A percentile compares a stretch with the other conserved stretches of the same genome.
Evolutionary conservation across 1,140 invertebrate species (phyloP).

Genomic region (Lordiphosa collinella): DNA sequence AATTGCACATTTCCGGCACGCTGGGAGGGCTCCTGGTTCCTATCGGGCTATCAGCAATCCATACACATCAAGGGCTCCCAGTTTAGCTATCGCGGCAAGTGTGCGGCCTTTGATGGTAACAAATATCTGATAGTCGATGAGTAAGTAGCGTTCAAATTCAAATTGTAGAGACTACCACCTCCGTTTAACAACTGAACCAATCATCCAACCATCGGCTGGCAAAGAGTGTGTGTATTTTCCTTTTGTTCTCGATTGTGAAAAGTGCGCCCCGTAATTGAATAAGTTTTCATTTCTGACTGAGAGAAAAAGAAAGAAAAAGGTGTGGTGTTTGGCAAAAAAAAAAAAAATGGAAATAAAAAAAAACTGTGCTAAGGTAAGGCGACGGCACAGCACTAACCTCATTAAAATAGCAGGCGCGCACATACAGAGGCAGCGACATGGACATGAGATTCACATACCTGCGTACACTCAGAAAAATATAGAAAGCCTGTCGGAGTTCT

Average conservation of each 20-base stretch:
- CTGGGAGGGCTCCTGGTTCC: constrained; percentile 92
- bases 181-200: constrained; percentile 40
- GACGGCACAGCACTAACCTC: constrained; percentile 55
- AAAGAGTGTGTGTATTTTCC: constrained; percentile 23
- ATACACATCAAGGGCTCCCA: constrained; percentile 88
- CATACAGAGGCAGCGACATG: constrained; percentile 28
- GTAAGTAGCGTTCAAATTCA: constrained; percentile 82
- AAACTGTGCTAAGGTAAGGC: constrained; percentile 58
- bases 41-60: constrained; percentile 89
- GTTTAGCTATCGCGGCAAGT: constrained; percentile 89
- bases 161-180: constrained; percentile 61
- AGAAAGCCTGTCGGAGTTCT: neutral
- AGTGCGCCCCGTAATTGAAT: constrained; percentile 66
- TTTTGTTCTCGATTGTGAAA: constrained; percentile 41
- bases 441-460: constrained; percentile 24
- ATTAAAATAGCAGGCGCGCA: constrained; percentile 42
- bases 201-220: constrained; percentile 31
- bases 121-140: constrained; percentile 91
- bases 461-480: constrained; percentile 15
- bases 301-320: constrained; percentile 1
- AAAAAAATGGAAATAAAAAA: neutral
- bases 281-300: constrained; percentile 63
- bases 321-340: constrained; percentile 7
- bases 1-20: constrained; percentile 88
- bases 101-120: constrained; percentile 89